These are phyloP conservation scores for Lepidurus arcticus DNA, from an alignment of 1,140 invertebrate genomes.

Conservation along the genomic window DNA sequence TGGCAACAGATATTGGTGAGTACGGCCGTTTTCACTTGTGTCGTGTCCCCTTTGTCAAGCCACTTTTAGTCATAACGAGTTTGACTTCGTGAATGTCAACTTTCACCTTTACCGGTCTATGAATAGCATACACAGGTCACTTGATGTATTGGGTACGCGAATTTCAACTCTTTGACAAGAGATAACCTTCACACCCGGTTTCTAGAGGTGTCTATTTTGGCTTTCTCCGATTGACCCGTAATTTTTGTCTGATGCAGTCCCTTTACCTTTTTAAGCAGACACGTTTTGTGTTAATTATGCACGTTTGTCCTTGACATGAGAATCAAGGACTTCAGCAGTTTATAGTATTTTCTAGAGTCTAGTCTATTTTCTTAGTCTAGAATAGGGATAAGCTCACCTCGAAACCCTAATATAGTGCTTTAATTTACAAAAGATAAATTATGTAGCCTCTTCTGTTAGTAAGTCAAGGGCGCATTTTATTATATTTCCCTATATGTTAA, in stretches of 20 bases:
- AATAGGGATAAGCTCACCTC: too few relatives aligned
- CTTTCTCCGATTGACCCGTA: not conserved
- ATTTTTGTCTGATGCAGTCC: not conserved
- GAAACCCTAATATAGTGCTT: too few relatives aligned
- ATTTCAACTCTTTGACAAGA: not conserved
- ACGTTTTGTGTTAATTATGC: not conserved
- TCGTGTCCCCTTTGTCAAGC: not conserved
- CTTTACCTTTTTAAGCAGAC: not conserved
- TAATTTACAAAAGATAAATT: too few relatives aligned
- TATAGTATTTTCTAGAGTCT: too few relatives aligned
- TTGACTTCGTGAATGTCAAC: not conserved
- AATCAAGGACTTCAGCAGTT: too few relatives aligned
- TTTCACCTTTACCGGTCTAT: not conserved
- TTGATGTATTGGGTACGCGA: not conserved
- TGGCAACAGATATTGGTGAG: constrained; percentile 74
- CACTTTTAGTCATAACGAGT: constrained; percentile 37
- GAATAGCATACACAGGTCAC: not conserved
- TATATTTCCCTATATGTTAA: too few relatives aligned
- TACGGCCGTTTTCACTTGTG: not conserved
- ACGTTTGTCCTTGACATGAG: not conserved
- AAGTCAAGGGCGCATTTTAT: too few relatives aligned
- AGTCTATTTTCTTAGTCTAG: too few relatives aligned
- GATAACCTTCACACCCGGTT: not conserved
- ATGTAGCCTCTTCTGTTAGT: too few relatives aligned
- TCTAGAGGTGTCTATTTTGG: not conserved